These are phyloP conservation scores for Brevimyrus niger DNA, from an alignment of 2,113 vertebrate species.

Conservation along the genomic window DNA sequence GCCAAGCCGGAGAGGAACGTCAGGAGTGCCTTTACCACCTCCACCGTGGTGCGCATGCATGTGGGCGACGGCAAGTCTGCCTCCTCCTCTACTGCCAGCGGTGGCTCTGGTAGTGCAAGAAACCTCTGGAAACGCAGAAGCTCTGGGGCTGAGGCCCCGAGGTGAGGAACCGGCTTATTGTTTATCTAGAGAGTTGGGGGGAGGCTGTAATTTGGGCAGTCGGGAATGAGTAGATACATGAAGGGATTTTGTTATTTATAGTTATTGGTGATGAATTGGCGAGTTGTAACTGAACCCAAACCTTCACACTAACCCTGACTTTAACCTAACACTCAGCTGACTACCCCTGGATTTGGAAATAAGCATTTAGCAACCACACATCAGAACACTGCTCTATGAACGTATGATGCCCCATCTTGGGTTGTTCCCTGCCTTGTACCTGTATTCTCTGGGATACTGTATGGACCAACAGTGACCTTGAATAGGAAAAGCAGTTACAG, in stretches of 20 bases:
- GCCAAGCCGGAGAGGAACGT: constrained; percentile 95
- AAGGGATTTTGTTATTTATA: not conserved
- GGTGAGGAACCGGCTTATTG: constrained; percentile 56
- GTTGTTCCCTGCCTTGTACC: no score
- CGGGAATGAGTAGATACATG: not conserved
- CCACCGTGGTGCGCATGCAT: constrained; percentile 94
- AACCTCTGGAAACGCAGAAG: constrained; percentile 86
- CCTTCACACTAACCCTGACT: not conserved
- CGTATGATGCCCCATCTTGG: no score
- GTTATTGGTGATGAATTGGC: not conserved
- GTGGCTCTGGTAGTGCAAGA: constrained; percentile 72
- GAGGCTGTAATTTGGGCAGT: not conserved
- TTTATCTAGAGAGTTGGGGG: not conserved
- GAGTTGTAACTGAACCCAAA: not conserved
- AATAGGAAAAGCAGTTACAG: no score
- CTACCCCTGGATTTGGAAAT: not conserved
- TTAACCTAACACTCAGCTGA: not conserved
- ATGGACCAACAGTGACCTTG: no score
- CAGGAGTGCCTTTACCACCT: constrained; percentile 94
- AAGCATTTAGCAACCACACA: not conserved
- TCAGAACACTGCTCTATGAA: not conserved
- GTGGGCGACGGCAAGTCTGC: constrained; percentile 90
- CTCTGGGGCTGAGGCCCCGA: constrained; percentile 82
- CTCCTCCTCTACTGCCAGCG: constrained; percentile 48
- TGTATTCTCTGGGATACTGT: no score